Evolutionary conservation across 2,888 invertebrate species (phyloP), one percentile per base, ranked within the genome.

Genomic region (Lymantria dispar): DNA sequence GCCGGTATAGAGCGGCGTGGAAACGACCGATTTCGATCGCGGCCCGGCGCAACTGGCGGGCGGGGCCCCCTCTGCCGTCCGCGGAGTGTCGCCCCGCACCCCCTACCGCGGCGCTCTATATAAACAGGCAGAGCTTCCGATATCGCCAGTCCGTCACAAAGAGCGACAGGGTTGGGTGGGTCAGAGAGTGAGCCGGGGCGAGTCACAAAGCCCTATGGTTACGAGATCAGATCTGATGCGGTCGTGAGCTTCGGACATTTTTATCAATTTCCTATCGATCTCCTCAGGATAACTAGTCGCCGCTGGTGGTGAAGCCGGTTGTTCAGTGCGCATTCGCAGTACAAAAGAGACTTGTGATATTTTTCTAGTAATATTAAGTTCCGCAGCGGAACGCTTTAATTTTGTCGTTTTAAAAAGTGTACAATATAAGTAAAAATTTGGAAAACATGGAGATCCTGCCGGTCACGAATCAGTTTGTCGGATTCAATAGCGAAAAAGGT

Each of bases 381-480:
- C 89, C 89, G 82, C 58, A 60, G 63, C 80, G 89, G 87, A 87
- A 87, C 90, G 65, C 72, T 78, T 80, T 58, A 57, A 57, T 65
- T 77, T 82, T 83, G 83, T 83, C 73, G 68, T 77, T 78, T 79
- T 29, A 80, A 75, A 88, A 91, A 90, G 91, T 92, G 91, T 89
- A 90, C 91, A 90, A 89, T 85, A 89, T 89, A 88, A 90, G 90
- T 88, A 87, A 91, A 83, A 81, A 90, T 88, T 88, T 88, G 88
- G 87, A 91, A 77, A 94, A 93, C 85, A 96, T 96, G 96, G 96
- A 96, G 93, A 94, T 96, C 87, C 93, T 96, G 85, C 94, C 95
- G 84, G 94, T 95, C 83, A 94, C 94, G 85, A 95, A 93, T 92
- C 94, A 94, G 90, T 94, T 94, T 87, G 95, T 95, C 83, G 94